Evolutionary conservation across 2,113 vertebrate genomes (phyloP).

Genomic region (Nibea coibor): DNA sequence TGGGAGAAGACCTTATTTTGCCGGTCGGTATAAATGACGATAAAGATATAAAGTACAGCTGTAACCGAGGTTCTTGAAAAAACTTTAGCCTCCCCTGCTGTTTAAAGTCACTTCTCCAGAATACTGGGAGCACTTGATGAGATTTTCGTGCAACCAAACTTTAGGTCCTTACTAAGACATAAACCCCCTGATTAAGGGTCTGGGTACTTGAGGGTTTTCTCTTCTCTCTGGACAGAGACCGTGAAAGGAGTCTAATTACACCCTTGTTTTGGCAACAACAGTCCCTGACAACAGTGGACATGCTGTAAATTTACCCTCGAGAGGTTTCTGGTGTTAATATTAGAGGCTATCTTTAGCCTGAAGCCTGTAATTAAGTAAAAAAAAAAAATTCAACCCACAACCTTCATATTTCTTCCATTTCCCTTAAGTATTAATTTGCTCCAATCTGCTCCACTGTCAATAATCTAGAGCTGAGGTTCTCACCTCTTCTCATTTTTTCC

Average conservation of each 20-base stretch:
- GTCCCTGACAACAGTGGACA: conserved; percentile 65
- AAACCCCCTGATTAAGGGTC: conserved; percentile 7
- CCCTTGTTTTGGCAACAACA: conserved; percentile 69
- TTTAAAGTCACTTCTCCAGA: conserved; percentile 23
- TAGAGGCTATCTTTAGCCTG: conserved; percentile 65
- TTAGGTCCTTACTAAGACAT: conserved; percentile 15
- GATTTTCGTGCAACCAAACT: conserved; percentile 18
- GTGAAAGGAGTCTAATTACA: conserved; percentile 49
- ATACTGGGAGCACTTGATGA: neutral
- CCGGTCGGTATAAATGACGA: neutral
- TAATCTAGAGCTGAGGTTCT: conserved; percentile 28
- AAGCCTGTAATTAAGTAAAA: conserved; percentile 64
- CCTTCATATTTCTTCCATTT: conserved; percentile 67
- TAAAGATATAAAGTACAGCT: conserved; percentile 1
- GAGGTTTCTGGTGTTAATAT: conserved; percentile 65
- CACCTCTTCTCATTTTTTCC: conserved; percentile 32
- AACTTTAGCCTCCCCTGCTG: neutral
- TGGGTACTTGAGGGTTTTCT: conserved; percentile 39
- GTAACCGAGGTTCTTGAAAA: neutral
- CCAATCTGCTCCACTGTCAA: conserved; percentile 38
- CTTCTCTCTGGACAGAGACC: conserved; percentile 32
- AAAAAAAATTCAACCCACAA: conserved; percentile 6
- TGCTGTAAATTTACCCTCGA: conserved; percentile 48
- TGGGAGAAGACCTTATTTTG: conserved; percentile 15
- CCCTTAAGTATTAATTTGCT: conserved; percentile 69